phyloP scores from a whole-genome alignment of 2,113 vertebrate species.

The Podarcis cretensis region DNA sequence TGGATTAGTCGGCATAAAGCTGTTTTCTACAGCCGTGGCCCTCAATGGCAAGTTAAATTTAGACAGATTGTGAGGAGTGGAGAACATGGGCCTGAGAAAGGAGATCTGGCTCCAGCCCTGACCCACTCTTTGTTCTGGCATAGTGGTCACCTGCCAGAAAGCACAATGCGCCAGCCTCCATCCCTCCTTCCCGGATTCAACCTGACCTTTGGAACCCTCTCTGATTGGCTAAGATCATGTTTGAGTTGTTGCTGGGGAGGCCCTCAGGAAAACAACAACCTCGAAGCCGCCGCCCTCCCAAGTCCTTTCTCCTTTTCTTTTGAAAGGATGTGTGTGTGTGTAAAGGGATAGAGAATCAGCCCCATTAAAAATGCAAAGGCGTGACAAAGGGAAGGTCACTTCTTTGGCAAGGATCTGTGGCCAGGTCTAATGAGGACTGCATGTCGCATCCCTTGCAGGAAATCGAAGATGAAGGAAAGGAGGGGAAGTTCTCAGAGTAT shows the following conservation, averaged over 20 bases:
- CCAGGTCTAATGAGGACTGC: not conserved
- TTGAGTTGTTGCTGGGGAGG: constrained; percentile 71
- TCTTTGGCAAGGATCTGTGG: not conserved
- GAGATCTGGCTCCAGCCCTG: constrained; percentile 77
- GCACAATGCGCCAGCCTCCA: constrained; percentile 68
- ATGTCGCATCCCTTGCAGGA: accelerated
- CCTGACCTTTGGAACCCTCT: constrained; percentile 64
- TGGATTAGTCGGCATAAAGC: constrained; percentile 83
- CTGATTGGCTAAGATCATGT: constrained; percentile 65
- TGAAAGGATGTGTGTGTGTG: not conserved
- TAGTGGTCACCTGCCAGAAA: constrained; percentile 85
- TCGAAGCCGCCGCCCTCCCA: not conserved
- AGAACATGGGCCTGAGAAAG: constrained; percentile 83
- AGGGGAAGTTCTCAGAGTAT: not conserved
- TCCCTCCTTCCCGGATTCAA: constrained; percentile 59
- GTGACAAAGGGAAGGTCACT: constrained; percentile 31
- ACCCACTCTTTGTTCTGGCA: constrained; percentile 81
- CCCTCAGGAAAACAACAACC: constrained; percentile 56
- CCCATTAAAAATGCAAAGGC: constrained; percentile 46
- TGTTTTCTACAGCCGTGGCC: constrained; percentile 77
- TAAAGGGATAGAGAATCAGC: not conserved
- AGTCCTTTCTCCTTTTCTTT: not conserved
- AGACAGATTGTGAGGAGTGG: constrained; percentile 84
- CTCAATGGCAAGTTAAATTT: constrained; percentile 81
- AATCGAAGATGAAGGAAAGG: not conserved